Conservation (phyloP, 2,113 vertebrate genomes). For the Coracopsis vasa region DNA sequence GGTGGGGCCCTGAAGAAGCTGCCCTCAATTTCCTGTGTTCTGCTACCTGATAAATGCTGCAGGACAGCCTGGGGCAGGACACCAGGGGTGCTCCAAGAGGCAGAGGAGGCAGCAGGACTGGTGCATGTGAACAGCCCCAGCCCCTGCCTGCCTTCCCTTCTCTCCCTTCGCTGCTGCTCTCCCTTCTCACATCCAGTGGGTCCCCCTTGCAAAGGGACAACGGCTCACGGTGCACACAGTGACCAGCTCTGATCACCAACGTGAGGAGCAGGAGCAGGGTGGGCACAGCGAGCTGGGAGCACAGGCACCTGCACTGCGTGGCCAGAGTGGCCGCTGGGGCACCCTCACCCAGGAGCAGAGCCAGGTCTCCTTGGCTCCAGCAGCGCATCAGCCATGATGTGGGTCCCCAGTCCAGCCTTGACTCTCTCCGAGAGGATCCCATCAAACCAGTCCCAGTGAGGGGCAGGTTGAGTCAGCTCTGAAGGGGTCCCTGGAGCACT, state of each 20-base stretch:
- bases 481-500: not conserved
- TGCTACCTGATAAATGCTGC: not conserved
- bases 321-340: not conserved
- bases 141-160: not conserved
- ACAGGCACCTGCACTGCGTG: accelerated
- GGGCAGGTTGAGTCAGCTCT: not conserved
- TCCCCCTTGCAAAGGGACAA: not conserved
- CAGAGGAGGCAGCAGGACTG: not conserved
- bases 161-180: not conserved
- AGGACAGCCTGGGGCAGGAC: not conserved
- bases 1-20: accelerated
- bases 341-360: not conserved
- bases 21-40: accelerated
- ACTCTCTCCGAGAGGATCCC: not conserved
- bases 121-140: not conserved
- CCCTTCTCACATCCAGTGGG: accelerated
- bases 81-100: not conserved
- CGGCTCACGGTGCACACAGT: not conserved
- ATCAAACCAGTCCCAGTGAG: not conserved
- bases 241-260: not conserved
- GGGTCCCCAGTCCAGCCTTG: not conserved
- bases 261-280: not conserved
- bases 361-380: not conserved
- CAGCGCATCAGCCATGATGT: accelerated
- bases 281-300: not conserved